These are phyloP conservation scores for Pimephales promelas DNA, from an alignment of 2,113 vertebrate genomes.

Conservation along the genomic window DNA sequence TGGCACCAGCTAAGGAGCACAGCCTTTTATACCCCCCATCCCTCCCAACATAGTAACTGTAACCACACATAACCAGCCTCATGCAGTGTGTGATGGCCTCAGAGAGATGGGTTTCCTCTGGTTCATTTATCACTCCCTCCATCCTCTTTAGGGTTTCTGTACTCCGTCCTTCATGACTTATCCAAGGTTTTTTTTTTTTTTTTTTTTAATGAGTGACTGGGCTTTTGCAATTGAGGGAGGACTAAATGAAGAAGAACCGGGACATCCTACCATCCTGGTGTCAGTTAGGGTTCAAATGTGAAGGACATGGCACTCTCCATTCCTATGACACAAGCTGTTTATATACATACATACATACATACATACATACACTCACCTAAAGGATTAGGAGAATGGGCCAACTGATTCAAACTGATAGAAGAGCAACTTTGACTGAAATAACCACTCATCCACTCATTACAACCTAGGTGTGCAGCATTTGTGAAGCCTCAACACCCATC, in stretches of 20 bases:
- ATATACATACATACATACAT: too few species aligned
- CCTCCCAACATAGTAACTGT: not conserved
- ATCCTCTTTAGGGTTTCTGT: not conserved
- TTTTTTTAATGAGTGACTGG: not conserved
- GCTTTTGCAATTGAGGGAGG: not conserved
- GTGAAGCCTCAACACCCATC: too few species aligned
- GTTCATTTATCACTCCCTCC: constrained; percentile 6
- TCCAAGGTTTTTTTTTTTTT: not conserved
- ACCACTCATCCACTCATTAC: too few species aligned
- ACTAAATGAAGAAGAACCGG: not conserved
- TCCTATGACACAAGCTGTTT: not conserved
- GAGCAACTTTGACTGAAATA: too few species aligned
- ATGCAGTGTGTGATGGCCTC: constrained; percentile 36
- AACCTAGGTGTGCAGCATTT: too few species aligned
- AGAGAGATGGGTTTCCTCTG: constrained; percentile 49
- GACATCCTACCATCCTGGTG: not conserved
- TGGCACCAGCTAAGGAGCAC: not conserved
- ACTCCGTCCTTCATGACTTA: not conserved
- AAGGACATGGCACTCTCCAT: not conserved
- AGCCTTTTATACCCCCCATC: too few species aligned
- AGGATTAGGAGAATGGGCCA: too few species aligned
- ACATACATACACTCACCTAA: too few species aligned
- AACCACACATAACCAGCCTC: constrained; percentile 15
- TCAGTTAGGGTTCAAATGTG: not conserved
- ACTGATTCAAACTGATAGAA: too few species aligned